These are phyloP conservation scores for Rhizoglyphus robini DNA, from an alignment of 1,140 invertebrate genomes.

Conservation along the genomic window DNA sequence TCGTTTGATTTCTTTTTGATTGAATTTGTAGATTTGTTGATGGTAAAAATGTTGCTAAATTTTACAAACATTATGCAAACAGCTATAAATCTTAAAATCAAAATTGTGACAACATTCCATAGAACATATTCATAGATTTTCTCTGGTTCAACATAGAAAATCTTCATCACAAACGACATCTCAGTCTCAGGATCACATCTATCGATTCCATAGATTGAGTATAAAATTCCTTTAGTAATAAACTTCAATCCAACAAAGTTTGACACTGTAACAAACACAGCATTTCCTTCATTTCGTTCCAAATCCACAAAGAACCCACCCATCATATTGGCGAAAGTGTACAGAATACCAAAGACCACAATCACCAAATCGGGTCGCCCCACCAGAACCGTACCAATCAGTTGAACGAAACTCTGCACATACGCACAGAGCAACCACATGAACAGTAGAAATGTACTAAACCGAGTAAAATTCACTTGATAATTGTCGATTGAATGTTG, in stretches of 20 bases:
- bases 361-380: not conserved
- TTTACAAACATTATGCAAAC: not conserved
- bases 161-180: not conserved
- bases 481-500: not conserved
- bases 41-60: not conserved
- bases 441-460: not conserved
- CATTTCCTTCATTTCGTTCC: not conserved
- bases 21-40: not conserved
- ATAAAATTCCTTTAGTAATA: not conserved
- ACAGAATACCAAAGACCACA: not conserved
- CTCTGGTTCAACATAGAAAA: not conserved
- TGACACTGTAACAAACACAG: not conserved
- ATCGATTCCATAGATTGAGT: slow-evolving; percentile 7
- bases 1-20: not conserved
- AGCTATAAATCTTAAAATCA: not conserved
- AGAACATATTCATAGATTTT: not conserved
- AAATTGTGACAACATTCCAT: not conserved
- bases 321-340: not conserved
- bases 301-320: not conserved
- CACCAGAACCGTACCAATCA: not conserved
- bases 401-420: not conserved
- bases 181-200: not conserved
- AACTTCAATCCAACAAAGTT: not conserved
- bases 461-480: slow-evolving; percentile 1
- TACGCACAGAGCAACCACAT: not conserved